Base-by-base conservation (phyloP, 2,888 invertebrate genomes). In the Pimpla rufipes region DNA sequence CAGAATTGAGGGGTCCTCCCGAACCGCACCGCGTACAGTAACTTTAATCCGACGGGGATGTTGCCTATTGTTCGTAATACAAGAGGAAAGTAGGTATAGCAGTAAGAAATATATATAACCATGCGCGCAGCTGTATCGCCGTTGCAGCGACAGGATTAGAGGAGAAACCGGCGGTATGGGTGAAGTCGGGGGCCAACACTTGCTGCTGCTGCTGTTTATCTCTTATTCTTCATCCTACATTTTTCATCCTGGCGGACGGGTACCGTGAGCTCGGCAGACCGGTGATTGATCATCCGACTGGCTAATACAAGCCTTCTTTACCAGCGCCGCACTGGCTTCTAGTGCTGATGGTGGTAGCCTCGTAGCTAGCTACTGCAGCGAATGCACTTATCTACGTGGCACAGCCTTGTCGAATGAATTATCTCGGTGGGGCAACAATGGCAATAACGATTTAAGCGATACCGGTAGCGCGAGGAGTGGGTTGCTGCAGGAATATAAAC, bases 211-310 rank as follows among this genome's bases (percentile, higher is more conserved):
- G 70, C 62, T 73, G 74, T 70, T 85, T 85, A 83, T 82, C 74
- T 84, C 55, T 57, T 79, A 80, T 82, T 82, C 75, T 78, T 80
- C 78, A 78, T 71, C 64, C 78, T 50, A 70, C 74, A 83, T 84
- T 83, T 81, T 84, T 85, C 81, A 80, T 82, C 68, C 68, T 45
- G 79, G 13, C 64, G 42, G 75, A 78, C 79, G 71, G 57, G 55
- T 45, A 76, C 47, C 52, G 47, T 35, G 52, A 75, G 67, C 79
- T 47, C 47, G 57, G 64, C 67, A 52, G 35, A 45, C 40, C 52
- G 55, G 47, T 83, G 81, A 83, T 86, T 81, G 78, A 85, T 86
- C 83, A 78, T 85, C 68, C 77, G 78, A 40, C 68, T 79, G 52
- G 16, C 37, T 68, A 47, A 47, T 52, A 75, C 50, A 35, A 66